These are phyloP conservation scores for Paralichthys olivaceus DNA, from an alignment of 2,113 vertebrate genomes.

Conservation along the genomic window DNA sequence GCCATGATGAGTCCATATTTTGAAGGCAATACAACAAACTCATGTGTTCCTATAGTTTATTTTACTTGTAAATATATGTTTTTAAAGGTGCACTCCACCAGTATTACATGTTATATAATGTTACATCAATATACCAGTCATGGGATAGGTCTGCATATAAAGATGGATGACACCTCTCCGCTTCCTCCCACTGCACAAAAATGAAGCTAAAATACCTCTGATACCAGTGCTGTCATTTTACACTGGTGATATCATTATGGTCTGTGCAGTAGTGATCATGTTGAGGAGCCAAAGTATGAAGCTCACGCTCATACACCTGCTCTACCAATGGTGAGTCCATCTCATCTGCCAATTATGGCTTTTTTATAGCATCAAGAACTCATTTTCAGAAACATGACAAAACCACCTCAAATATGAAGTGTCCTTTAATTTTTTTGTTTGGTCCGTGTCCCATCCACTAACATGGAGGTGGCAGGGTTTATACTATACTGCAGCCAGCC, in stretches of 20 bases:
- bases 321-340: not conserved
- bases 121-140: not conserved
- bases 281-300: not conserved
- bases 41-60: not conserved
- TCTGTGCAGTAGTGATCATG: not conserved
- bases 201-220: not conserved
- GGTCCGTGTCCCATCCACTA: not conserved
- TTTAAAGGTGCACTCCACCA: not conserved
- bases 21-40: not conserved
- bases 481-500: not conserved
- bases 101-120: not conserved
- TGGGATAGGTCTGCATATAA: not conserved
- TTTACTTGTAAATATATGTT: not conserved
- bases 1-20: too few species aligned
- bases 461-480: not conserved
- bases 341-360: too few species aligned
- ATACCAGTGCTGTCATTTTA: not conserved
- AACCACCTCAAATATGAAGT: not conserved
- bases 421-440: not conserved
- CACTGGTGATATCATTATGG: too few species aligned
- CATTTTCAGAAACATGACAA: not conserved
- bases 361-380: too few species aligned
- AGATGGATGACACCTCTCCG: not conserved
- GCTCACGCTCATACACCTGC: not conserved
- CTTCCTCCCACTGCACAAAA: not conserved